A percentile compares a stretch with the other conserved stretches of the same genome.
Evolutionary conservation across 1,140 invertebrate genomes (phyloP).

Genomic region (Halyomorpha halys): DNA sequence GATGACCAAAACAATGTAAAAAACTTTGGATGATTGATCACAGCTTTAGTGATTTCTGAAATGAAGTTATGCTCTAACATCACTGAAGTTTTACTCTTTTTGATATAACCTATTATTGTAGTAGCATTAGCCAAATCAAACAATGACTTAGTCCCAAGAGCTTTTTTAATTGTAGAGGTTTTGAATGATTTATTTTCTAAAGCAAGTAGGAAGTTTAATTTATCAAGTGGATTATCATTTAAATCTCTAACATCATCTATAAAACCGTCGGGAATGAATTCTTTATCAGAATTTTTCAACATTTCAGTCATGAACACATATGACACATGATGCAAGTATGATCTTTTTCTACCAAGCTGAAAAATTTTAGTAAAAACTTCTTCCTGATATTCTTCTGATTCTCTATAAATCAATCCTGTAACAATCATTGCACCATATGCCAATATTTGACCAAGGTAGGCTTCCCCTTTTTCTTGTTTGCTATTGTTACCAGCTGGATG

Average conservation of each 20-base stretch:
- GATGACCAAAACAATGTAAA: neutral
- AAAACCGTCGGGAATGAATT: conserved; percentile 1
- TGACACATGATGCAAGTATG: neutral
- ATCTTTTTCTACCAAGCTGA: neutral
- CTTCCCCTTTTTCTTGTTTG: conserved; percentile 6
- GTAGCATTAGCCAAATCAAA: conserved; percentile 1
- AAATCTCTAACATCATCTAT: conserved; percentile 2
- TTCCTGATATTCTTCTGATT: neutral
- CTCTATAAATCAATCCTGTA: neutral
- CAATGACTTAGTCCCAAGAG: neutral
- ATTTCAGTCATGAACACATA: neutral
- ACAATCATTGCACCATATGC: conserved; percentile 10
- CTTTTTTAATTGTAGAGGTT: conserved; percentile 4
- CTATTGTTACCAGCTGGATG: neutral
- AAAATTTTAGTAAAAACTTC: neutral
- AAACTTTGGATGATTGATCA: neutral
- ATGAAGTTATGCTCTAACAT: neutral
- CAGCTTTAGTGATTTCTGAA: neutral
- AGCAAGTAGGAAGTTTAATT: neutral
- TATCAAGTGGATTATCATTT: neutral
- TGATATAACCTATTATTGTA: neutral
- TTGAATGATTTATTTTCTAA: neutral
- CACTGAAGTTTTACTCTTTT: neutral
- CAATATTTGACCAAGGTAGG: conserved; percentile 5
- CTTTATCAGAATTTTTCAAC: neutral